Evolutionary conservation across 2,888 invertebrate genomes (phyloP).

Genomic region (Pristionchus fissidentatus): DNA sequence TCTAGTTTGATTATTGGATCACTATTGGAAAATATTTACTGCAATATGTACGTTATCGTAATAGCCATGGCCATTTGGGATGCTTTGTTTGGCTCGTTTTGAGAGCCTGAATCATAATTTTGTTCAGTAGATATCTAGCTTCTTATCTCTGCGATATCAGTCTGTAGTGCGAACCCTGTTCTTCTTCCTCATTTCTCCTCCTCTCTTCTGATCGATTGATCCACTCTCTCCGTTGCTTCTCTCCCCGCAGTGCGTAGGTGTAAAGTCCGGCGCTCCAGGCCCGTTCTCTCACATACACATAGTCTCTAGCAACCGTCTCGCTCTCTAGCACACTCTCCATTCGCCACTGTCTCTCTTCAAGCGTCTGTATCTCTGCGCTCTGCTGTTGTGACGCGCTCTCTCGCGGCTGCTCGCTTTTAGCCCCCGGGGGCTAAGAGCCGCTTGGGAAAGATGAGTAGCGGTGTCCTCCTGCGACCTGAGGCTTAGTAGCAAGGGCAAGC

Average conservation of each 20-base stretch:
- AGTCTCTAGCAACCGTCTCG: background rate
- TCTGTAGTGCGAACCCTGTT: constrained; percentile 8
- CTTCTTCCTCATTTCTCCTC: background rate
- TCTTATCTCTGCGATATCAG: background rate
- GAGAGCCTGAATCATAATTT: background rate
- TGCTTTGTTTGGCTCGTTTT: background rate
- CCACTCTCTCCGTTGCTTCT: background rate
- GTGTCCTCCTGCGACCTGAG: too few species aligned
- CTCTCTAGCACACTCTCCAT: background rate
- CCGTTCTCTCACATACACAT: constrained; percentile 29
- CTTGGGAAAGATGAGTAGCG: constrained; percentile 36
- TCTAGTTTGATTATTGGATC: background rate
- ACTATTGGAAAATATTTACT: background rate
- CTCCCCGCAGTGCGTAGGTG: constrained; percentile 35
- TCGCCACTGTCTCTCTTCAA: background rate
- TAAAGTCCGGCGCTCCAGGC: constrained; percentile 45
- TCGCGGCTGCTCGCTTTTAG: background rate
- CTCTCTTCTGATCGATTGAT: constrained; percentile 39
- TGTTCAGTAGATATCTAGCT: background rate
- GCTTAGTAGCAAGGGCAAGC: too few species aligned
- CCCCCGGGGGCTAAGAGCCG: constrained; percentile 25
- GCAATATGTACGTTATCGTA: background rate
- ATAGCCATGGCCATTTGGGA: background rate
- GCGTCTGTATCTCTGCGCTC: constrained; percentile 22
- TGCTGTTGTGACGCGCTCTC: constrained; percentile 39